Evolutionary conservation across 1,140 invertebrate species (phyloP), one percentile per base, ranked within the genome.

Genomic region (Cydia fagiglandana): DNA sequence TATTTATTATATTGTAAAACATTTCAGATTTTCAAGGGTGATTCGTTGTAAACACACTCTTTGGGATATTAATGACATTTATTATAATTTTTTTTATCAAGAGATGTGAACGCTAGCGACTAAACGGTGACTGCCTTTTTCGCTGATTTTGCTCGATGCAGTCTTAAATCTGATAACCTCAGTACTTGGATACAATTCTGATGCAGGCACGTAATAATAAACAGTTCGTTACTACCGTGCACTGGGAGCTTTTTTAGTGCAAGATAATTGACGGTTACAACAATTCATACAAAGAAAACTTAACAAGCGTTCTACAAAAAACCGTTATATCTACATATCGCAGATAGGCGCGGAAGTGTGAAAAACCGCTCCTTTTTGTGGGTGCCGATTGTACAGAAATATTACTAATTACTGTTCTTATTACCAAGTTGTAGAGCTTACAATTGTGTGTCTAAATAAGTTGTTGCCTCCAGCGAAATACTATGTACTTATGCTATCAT

Each of bases 341-440:
- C 34, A 70, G 66, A 70, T 70, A 70, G 30, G 15, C 66, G 66
- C 12, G 34, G 30, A 41, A 38, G 66, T 70, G 66, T 70, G 66
- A 70, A 70, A 70, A 70, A 70, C 66, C 66, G 34, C 66, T 70
- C 66, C 66, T 70, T 70, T 70, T 38, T 45, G 66, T 70, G n/a
- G 66, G 30, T 70, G 17, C 30, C n/a, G 28, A 38, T 68, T 70
- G 15, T 61, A 24, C 10, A 9, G n/a, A n/a, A n/a, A 38, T n/a
- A 38, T 24, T 20, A 70, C 2, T 34, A 70, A 70, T 70, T n/a
- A n/a, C 7, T 41, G 34, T 17, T 70, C 34, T 70, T 70, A 17
- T 70, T 28, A 70, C 66, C 12, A 20, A 41, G 66, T 12, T n/a
- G 34, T 41, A 45, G 66, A 20, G 66, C 6, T 9, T 17, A 70